Evolutionary conservation across 2,797 vertebrate genomes (phyloP), one percentile per base, ranked within the genome.

Genomic region (Chiroxiphia lanceolata): DNA sequence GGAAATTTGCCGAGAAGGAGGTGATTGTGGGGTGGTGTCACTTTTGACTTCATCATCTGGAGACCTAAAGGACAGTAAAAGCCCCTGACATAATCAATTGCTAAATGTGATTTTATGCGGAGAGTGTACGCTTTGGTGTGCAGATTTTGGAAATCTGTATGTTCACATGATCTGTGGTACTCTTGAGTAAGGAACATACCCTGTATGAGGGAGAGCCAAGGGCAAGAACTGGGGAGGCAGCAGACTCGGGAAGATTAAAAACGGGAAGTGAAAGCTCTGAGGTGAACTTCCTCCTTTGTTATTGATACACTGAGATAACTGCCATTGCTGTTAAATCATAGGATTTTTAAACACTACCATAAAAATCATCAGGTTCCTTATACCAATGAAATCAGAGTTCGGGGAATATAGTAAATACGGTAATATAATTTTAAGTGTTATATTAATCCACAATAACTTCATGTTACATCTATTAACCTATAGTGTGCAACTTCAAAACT

Each of bases 21-120:
- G 33, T 65, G 38, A 25, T 33, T 77, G 44, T 70, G 47, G 15
- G 86, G 90, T 78, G 50, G 10, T 57, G 48, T 53, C 33, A 60
- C 38, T 50, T 79, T 51, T 47, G 48, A 44, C 44, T 67, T 93
- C 13, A 59, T 33, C 44, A 31, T 11, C 5, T 56, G 1, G 6
- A 67, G 40, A 50, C 64, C 47, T 0, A 25, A 86, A 67, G 22
- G 51, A 20, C 13, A 56, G 27, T 33, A 34, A 85, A 77, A 50
- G 1, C n/a, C 33, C 31, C 9, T 38, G 36, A 48, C 13, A 6
- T 38, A 61, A 57, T 2, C 0, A 0, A 6, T 64, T 40, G 54
- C 31, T 82, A 33, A 69, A 20, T 50, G 17, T 12, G 10, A 74
- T 86, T 92, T 68, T 31, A 10, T 70, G 19, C 16, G 31, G 22